Evolutionary conservation across 2,888 invertebrate species (phyloP), one percentile per base, ranked within the genome.

Genomic region (Leucophenga maculata): DNA sequence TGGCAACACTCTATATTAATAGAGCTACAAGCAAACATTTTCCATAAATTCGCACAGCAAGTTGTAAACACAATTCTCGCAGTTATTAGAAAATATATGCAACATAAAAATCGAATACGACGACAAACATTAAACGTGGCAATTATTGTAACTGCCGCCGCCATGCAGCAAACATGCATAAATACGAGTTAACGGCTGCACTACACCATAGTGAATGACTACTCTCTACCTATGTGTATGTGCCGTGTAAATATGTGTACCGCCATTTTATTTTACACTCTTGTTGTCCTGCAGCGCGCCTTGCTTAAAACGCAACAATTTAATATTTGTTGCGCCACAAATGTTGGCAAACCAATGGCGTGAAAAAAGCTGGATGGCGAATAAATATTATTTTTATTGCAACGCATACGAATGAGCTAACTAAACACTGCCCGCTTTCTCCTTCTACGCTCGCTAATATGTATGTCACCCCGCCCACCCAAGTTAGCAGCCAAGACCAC

Each of bases 311-410:
- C 8, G 59, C 59, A 48, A 64, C 62, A 64, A 64, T 64, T 64
- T 46, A 64, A 64, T 64, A 64, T 64, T 64, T 64, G 62, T 64
- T 48, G 62, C 46, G 48, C 62, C 62, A 48, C 62, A 64, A 59
- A 64, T 64, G 62, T 48, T 64, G 62, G 48, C 26, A 9, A 64
- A 64, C 48, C 62, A 8, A 39, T 39, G 39, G 39, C 39, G 48
- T 26, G 22, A 64, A 48, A n/a, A 39, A 8, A 11, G 39, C 8
- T 1, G 8, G 39, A 39, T 39, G 39, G 39, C 39, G 8, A 59
- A 59, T 64, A n/a, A 64, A 64, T 39, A 64, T 48, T 46, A 64
- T 48, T 64, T 64, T 64, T 64, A 48, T 48, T 64, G 20, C 46
- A 39, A 39, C 39, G 39, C 39, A 39, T 39, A 39, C 11, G 39